phyloP scores from a whole-genome alignment of 2,888 invertebrate genomes.

The Epirrita christyi region DNA sequence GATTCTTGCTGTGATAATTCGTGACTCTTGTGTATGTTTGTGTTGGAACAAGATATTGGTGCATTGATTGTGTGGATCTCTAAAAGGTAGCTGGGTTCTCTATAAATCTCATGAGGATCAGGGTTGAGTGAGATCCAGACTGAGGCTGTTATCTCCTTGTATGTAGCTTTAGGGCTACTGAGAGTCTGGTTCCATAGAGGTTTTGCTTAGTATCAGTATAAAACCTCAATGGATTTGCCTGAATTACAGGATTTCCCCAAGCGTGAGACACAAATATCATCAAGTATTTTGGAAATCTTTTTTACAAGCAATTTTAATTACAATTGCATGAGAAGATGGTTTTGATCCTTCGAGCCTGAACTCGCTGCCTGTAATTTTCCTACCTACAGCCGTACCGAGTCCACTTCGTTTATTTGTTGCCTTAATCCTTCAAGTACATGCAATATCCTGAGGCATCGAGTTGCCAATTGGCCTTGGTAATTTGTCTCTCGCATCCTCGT shows the following conservation, averaged over 20 bases:
- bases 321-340: too few species aligned
- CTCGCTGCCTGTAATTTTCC: neutral
- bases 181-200: too few species aligned
- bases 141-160: too few species aligned
- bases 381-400: neutral
- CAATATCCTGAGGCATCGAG: constrained; percentile 15
- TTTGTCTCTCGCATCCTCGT: constrained; percentile 29
- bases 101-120: too few species aligned
- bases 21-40: constrained; percentile 14
- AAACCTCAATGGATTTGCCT: too few species aligned
- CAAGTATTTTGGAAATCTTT: neutral
- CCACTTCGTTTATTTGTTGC: constrained; percentile 4
- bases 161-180: too few species aligned
- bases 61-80: neutral
- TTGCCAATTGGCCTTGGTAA: constrained; percentile 28
- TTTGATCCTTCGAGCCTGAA: neutral
- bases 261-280: neutral
- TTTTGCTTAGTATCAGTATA: too few species aligned
- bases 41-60: neutral
- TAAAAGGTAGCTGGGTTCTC: neutral
- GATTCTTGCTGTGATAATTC: constrained; percentile 13
- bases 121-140: too few species aligned
- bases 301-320: too few species aligned
- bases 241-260: too few species aligned
- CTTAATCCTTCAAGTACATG: constrained; percentile 18